Conservation (phyloP, 2,888 invertebrate genomes). For the Amblyjoppa proteus region DNA sequence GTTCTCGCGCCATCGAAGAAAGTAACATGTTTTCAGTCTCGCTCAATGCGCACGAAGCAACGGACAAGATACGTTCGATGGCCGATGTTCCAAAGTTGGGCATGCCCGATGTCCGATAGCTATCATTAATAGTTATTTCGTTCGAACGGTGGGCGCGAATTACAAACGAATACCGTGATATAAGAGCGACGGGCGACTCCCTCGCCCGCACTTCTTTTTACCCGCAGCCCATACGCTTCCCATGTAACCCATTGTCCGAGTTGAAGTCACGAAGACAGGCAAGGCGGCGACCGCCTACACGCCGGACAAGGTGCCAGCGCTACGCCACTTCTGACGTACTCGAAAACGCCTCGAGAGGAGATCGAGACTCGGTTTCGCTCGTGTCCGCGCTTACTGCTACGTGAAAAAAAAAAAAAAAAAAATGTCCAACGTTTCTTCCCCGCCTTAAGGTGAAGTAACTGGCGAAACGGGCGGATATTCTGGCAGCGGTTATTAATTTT, state of each 20-base stretch:
- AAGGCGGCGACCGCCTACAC: slow-evolving; percentile 79
- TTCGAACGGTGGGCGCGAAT: slow-evolving; percentile 78
- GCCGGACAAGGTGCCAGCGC: slow-evolving; percentile 76
- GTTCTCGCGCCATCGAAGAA: neutral
- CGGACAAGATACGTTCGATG: slow-evolving; percentile 74
- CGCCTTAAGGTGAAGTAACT: neutral
- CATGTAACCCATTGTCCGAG: slow-evolving; percentile 75
- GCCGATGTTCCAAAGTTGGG: slow-evolving; percentile 78
- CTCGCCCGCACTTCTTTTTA: slow-evolving; percentile 54
- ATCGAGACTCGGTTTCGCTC: slow-evolving; percentile 10
- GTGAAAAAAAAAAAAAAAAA: neutral
- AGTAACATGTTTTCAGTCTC: slow-evolving; percentile 47
- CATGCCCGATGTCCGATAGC: slow-evolving; percentile 75
- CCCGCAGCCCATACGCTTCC: slow-evolving; percentile 37
- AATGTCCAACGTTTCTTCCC: no score
- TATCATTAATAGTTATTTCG: slow-evolving; percentile 71
- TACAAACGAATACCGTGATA: slow-evolving; percentile 19
- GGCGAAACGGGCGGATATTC: neutral
- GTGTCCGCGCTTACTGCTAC: slow-evolving; percentile 11
- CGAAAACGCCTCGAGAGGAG: slow-evolving; percentile 66
- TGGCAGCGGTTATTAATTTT: neutral
- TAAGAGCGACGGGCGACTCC: slow-evolving; percentile 20
- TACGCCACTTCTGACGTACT: slow-evolving; percentile 75
- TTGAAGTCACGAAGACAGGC: slow-evolving; percentile 74
- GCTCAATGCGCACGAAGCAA: slow-evolving; percentile 77